Base-by-base conservation (phyloP, 2,113 vertebrate genomes). In the Pseudopodoces humilis region DNA sequence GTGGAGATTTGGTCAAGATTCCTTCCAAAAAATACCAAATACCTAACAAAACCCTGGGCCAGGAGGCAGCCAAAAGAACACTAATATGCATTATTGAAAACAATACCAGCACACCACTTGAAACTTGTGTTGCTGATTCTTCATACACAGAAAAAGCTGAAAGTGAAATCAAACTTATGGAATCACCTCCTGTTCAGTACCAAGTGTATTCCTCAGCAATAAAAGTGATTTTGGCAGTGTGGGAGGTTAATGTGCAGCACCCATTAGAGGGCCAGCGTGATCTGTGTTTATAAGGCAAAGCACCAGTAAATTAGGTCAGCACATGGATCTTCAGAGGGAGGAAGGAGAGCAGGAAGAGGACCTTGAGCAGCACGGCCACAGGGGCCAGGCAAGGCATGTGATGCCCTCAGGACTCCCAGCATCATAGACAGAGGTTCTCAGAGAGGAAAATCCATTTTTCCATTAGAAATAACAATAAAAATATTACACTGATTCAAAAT, bases 401-500 rank as follows among this genome's bases (percentile, higher is more conserved):
- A 18, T 43, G 28, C 67, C 81, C 84, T 47, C 47, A 20, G 81
- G n/a, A 62, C 46, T 58, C 16, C 28, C 58, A 91, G 49, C 78
- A 89, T 49, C 81, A 43, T 0, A 53, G 46, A 20, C 3, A 25
- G 74, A 64, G 7, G 21, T 47, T 90, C 86, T 76, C 65, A 33
- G 74, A 69, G 69, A 84, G 69, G n/a, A 88, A 94, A 94, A 90
- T 44, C 39, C 83, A 86, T 91, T 93, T 95, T 96, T 80, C 88
- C 85, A 83, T 88, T 78, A 67, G 55, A 88, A 81, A 46, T 65
- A 90, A 95, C 93, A 92, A 95, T 79, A 86, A 82, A 95, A 88
- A 95, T 86, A 86, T 71, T 88, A 81, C 14, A 2, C 78, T 81
- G 72, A 96, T 88, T 95, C 92, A 93, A 94, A 94, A 13, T 35